Percentiles rank a stretch among this genome's conserved stretches.
These are phyloP conservation scores for Brotogeris chrysoptera DNA, from an alignment of 2,797 vertebrate genomes.

Conservation along the genomic window DNA sequence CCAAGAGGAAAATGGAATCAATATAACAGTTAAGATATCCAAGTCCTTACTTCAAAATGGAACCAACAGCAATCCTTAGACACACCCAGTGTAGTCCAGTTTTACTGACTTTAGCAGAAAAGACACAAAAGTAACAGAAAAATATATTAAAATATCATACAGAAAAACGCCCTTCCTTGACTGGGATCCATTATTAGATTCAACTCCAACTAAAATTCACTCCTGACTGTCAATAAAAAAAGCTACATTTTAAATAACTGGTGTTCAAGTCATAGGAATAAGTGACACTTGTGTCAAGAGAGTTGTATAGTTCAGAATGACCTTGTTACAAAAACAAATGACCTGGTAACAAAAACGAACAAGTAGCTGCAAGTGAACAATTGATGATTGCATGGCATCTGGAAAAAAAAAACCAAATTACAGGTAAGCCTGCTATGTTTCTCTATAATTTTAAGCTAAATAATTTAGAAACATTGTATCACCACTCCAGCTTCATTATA, in stretches of 20 bases:
- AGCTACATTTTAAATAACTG: background rate
- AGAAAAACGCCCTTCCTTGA: background rate
- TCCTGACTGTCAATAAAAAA: background rate
- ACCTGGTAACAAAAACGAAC: background rate
- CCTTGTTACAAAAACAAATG: background rate
- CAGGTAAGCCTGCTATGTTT: background rate
- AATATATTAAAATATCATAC: background rate
- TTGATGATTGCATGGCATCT: background rate
- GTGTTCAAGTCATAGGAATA: background rate
- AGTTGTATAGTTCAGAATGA: background rate
- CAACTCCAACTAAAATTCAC: background rate
- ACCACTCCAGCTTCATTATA: background rate
- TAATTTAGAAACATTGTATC: background rate
- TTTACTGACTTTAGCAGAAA: background rate
- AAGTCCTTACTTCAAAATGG: background rate
- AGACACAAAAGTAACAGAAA: background rate
- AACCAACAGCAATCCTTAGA: background rate
- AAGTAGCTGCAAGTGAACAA: background rate
- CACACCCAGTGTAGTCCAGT: rapidly evolving
- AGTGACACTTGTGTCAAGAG: background rate
- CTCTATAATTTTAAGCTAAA: background rate
- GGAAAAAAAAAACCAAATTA: background rate
- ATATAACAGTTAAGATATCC: background rate
- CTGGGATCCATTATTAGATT: background rate
- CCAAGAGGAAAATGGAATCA: background rate